These are phyloP conservation scores for Psophia crepitans DNA, from an alignment of 2,113 vertebrate genomes.

Conservation along the genomic window DNA sequence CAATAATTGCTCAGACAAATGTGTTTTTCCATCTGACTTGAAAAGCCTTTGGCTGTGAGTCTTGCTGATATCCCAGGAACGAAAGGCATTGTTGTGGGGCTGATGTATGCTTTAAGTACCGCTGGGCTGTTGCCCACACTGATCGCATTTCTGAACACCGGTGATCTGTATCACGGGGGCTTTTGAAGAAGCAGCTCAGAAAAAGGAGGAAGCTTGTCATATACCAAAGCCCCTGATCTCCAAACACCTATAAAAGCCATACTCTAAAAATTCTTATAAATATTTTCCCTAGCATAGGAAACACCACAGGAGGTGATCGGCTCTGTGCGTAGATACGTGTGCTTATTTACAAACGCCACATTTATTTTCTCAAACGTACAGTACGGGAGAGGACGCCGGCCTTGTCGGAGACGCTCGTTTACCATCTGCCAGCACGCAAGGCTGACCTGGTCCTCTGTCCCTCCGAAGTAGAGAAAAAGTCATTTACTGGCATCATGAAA, in stretches of 20 bases:
- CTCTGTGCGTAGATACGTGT: neutral
- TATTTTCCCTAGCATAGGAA: neutral
- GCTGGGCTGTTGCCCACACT: neutral
- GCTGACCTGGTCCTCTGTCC: conserved; percentile 43
- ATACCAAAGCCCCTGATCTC: neutral
- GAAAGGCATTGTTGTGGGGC: neutral
- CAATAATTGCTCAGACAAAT: neutral
- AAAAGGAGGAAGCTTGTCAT: neutral
- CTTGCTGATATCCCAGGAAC: neutral
- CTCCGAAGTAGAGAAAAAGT: conserved; percentile 65
- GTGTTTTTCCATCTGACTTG: neutral
- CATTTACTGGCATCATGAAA: conserved; percentile 71
- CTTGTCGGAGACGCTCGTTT: neutral
- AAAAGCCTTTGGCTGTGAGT: neutral
- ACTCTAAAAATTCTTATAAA: neutral
- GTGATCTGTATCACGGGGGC: neutral
- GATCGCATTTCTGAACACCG: neutral
- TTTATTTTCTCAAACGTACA: neutral
- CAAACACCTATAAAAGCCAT: neutral
- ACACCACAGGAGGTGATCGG: neutral
- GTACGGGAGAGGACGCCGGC: neutral
- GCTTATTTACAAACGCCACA: neutral
- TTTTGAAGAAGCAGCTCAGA: neutral
- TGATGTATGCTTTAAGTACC: neutral
- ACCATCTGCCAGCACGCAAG: neutral